Conservation (phyloP, 2,888 invertebrate genomes). For the Lithosia quadra region DNA sequence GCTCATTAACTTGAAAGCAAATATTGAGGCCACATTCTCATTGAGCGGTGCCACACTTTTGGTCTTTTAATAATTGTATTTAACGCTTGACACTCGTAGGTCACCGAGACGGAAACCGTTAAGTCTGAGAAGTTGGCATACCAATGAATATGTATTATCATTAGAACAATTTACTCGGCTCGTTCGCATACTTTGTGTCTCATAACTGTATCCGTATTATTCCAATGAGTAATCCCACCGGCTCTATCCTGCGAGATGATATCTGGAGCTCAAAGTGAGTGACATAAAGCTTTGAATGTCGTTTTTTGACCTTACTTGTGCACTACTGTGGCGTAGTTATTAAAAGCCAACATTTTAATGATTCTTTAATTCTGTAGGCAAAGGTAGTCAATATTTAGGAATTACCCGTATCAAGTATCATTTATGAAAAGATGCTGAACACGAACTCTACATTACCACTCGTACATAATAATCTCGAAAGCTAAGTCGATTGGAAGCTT, state of each 20-base stretch:
- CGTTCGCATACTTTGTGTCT: slow-evolving; percentile 51
- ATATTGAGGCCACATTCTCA: slow-evolving; percentile 23
- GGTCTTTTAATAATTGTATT: slow-evolving; percentile 39
- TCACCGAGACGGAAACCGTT: slow-evolving; percentile 55
- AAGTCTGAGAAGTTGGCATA: slow-evolving; percentile 54
- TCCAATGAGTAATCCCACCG: slow-evolving; percentile 21
- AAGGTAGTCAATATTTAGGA: neutral
- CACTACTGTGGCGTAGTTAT: neutral
- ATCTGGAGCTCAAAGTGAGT: slow-evolving; percentile 10
- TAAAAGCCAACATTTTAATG: neutral
- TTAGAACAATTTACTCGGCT: slow-evolving; percentile 58
- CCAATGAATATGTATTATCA: slow-evolving; percentile 60
- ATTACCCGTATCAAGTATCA: neutral
- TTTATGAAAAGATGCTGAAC: too few relatives aligned
- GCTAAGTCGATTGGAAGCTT: neutral
- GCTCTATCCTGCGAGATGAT: slow-evolving; percentile 20
- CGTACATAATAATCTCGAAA: neutral
- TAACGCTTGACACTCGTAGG: slow-evolving; percentile 40
- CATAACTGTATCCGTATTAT: slow-evolving; percentile 50
- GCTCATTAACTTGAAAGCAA: slow-evolving; percentile 21
- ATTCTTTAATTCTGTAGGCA: neutral
- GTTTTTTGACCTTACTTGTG: neutral
- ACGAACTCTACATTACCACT: too few relatives aligned
- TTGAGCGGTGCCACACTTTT: slow-evolving; percentile 23
- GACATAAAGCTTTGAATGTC: slow-evolving; percentile 8